Base-by-base conservation (phyloP, 2,797 vertebrate species). In the Ammospiza maritima region DNA sequence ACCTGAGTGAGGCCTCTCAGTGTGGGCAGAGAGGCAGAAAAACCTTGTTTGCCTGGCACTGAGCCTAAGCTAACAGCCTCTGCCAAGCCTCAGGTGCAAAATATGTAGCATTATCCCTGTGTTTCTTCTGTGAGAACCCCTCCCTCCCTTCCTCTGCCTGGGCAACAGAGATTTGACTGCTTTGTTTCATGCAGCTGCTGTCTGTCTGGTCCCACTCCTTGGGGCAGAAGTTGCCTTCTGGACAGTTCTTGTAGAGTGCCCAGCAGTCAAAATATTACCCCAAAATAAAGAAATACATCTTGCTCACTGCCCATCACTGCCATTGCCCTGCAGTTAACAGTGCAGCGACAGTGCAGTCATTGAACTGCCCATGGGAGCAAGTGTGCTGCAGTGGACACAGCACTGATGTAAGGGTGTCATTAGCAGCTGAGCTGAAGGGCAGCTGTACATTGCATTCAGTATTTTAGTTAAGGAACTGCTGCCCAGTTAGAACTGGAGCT, bases 81-180 rank as follows among this genome's bases (percentile, higher is more conserved):
- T 73, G 93, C 90, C 90, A 91, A 93, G 60, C 80, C 80, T 90
- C 94, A 93, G 90, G 94, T 95, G 51, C 77, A 94, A 84, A 93
- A 84, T 56, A 76, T 19, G 3, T 70, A 0, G 60, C 73, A 72
- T 84, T 91, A 86, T 86, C 80, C 76, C 0, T n/a, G 73, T 5
- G 90, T 84, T 91, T 73, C 51, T 86, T 76, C 74, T 86, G 66
- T 23, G 45, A 90, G 80, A 90, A 45, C 58, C 48, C 66, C 85
- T 94, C 84, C 84, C 23, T 81, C 69, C 45, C 76, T 51, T 4
- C 50, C 16, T 91, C 76, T 88, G 73, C 76, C 77, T 95, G 70
- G 16, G 40, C 83, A 76, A 81, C 73, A 86, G 73, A 81, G 50
- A 76, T 93, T 90, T 69, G 56, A 56, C 77, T 86, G 88, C 73